These are phyloP conservation scores for Lynx canadensis DNA, from an alignment of 2,113 vertebrate species.

Conservation along the genomic window DNA sequence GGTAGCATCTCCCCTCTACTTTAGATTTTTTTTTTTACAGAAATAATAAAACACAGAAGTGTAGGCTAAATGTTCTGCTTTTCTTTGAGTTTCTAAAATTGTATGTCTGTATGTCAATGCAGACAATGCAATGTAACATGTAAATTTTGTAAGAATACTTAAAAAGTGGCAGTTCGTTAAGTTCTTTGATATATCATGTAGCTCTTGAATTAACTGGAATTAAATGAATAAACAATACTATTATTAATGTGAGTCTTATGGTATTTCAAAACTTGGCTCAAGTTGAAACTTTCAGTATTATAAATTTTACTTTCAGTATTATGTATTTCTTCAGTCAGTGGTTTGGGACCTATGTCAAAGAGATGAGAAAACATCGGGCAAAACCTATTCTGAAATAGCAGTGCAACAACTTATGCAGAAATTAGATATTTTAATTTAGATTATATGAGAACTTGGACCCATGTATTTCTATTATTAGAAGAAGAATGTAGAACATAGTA, in stretches of 20 bases:
- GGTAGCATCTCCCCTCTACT: background rate
- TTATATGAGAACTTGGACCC: background rate
- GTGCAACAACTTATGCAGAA: conserved; percentile 14
- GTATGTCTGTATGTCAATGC: background rate
- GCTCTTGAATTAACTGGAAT: conserved; percentile 55
- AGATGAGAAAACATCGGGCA: conserved; percentile 47
- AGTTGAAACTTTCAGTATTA: conserved; percentile 74
- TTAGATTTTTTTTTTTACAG: conserved; percentile 19
- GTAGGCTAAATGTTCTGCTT: background rate
- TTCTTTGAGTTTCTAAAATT: conserved; percentile 47
- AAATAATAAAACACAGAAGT: background rate
- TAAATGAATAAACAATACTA: conserved; percentile 63
- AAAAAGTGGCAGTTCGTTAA: conserved; percentile 23
- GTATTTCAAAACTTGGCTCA: conserved; percentile 70
- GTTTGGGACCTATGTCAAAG: conserved; percentile 64
- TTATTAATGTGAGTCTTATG: conserved; percentile 59
- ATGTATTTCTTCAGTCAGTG: conserved; percentile 55
- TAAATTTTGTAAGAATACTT: conserved; percentile 28
- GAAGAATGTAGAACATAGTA: background rate
- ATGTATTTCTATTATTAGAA: conserved; percentile 39
- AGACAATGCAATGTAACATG: background rate
- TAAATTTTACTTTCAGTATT: conserved; percentile 73
- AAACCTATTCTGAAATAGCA: conserved; percentile 51
- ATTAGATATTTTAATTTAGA: conserved; percentile 38
- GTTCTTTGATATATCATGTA: conserved; percentile 50